These are phyloP conservation scores for Panurus biarmicus DNA, from an alignment of 2,113 vertebrate genomes.

Conservation along the genomic window DNA sequence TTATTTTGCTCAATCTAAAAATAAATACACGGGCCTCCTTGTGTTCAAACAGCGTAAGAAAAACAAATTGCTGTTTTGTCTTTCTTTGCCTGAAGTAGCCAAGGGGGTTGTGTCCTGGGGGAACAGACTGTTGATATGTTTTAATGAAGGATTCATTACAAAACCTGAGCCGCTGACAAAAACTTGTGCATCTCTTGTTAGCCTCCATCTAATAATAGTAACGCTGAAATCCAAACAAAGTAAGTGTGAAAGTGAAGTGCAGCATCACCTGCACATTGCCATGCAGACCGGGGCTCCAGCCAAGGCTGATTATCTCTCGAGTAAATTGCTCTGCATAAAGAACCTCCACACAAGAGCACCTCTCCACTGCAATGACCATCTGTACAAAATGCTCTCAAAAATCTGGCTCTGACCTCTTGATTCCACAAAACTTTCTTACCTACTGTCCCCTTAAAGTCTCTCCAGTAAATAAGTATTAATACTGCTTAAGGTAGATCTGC, in stretches of 20 bases:
- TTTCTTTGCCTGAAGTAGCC: background rate
- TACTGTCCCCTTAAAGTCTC: background rate
- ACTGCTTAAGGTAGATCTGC: background rate
- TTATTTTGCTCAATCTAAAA: constrained; percentile 30
- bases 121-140: background rate
- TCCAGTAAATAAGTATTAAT: background rate
- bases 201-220: background rate
- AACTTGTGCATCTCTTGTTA: background rate
- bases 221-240: background rate
- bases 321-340: background rate
- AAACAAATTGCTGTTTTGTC: background rate
- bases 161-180: background rate
- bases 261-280: background rate
- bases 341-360: background rate
- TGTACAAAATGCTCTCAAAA: background rate
- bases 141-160: background rate
- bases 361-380: background rate
- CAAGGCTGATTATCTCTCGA: background rate
- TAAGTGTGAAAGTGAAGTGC: background rate
- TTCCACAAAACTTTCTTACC: background rate
- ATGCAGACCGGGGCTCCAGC: background rate
- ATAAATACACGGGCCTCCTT: background rate
- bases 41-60: background rate
- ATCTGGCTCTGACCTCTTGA: background rate
- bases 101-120: background rate